Evolutionary conservation across 92 coral and sea anemone species (phyloP).

Genomic region (Epizoanthus rinbou): DNA sequence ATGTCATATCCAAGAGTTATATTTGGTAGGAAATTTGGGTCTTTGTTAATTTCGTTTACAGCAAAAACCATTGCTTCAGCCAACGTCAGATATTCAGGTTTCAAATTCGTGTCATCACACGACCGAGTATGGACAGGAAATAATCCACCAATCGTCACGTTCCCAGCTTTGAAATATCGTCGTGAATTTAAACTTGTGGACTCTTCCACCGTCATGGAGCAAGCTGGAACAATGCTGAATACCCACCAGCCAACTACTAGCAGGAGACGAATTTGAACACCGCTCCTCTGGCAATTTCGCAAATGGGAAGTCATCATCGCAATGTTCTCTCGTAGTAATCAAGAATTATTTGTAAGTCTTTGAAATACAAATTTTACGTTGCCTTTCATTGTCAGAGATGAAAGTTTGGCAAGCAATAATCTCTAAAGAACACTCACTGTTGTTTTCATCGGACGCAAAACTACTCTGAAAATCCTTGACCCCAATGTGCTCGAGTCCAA

Average conservation of each 20-base stretch:
- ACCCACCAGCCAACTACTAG: not conserved
- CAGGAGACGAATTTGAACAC: not conserved
- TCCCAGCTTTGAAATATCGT: conserved; percentile 62
- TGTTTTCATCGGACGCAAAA: no score
- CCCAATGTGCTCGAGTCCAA: no score
- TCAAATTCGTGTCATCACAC: conserved; percentile 46
- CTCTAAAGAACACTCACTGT: no score
- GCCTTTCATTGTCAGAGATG: no score
- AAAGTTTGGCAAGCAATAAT: no score
- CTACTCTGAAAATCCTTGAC: no score
- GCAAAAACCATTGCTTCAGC: conserved; percentile 94
- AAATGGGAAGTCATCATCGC: not conserved
- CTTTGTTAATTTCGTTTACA: conserved; percentile 71
- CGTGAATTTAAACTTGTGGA: conserved; percentile 36
- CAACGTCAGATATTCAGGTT: conserved; percentile 68
- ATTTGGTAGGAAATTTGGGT: conserved; percentile 69
- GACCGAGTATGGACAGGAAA: conserved; percentile 86
- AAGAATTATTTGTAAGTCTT: no score
- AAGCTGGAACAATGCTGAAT: not conserved
- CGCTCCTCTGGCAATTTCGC: not conserved
- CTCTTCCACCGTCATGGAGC: not conserved
- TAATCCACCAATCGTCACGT: conserved; percentile 84
- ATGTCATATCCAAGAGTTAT: conserved; percentile 81
- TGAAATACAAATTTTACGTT: no score
- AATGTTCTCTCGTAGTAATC: not conserved